Conservation (phyloP, 2,113 vertebrate genomes). For the Rhinolophus sinicus region DNA sequence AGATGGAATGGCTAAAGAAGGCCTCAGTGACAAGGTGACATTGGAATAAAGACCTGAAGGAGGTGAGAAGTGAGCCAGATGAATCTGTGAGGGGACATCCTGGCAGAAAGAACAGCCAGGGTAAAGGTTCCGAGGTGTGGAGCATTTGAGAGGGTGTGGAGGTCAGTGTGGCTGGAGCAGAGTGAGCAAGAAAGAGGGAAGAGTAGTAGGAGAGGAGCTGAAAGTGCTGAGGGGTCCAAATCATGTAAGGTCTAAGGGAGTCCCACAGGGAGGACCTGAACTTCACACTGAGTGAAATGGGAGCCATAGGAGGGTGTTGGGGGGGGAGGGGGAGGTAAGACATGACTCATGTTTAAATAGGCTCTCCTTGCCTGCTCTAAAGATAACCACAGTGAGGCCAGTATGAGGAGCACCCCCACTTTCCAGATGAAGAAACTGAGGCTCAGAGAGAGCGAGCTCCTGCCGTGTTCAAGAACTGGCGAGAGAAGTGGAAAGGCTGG, state of each 20-base stretch:
- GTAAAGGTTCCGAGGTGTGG: neutral
- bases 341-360: conserved; percentile 17
- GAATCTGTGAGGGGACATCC: neutral
- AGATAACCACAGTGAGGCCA: neutral
- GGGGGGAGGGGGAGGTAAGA: neutral
- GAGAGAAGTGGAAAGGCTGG: conserved; percentile 24
- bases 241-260: neutral
- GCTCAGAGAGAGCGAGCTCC: neutral
- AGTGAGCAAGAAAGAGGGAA: neutral
- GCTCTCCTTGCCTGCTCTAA: neutral
- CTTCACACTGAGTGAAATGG: neutral
- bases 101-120: neutral
- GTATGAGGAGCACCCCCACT: neutral
- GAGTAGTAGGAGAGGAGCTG: neutral
- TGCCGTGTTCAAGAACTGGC: neutral
- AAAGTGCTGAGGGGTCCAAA: neutral
- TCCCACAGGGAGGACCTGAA: neutral
- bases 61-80: neutral
- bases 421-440: neutral
- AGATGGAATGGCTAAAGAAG: neutral
- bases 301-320: neutral
- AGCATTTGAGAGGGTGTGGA: neutral
- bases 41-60: neutral
- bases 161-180: neutral
- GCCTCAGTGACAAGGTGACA: neutral